These are phyloP conservation scores for Oreochromis grahami DNA, from an alignment of 2,797 vertebrate species.

Conservation along the genomic window DNA sequence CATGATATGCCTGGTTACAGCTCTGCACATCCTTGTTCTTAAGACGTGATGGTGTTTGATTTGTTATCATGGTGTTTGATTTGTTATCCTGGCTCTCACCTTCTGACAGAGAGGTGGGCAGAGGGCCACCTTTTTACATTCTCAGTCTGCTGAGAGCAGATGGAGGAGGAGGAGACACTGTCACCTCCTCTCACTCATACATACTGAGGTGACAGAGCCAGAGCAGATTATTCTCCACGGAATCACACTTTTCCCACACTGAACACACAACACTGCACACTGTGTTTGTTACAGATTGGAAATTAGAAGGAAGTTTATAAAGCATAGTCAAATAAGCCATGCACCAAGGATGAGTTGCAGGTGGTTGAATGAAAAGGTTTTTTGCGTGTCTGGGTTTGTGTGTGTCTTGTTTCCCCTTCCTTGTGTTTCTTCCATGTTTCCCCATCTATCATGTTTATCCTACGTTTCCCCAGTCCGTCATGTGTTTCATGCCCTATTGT, in stretches of 20 bases:
- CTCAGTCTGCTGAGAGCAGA: conserved; percentile 35
- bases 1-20: neutral
- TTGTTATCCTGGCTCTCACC: neutral
- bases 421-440: neutral
- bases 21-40: neutral
- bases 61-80: neutral
- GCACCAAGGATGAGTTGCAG: neutral
- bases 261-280: neutral
- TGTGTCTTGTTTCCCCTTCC: neutral
- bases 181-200: neutral
- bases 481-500: neutral
- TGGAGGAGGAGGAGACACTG: conserved; percentile 17
- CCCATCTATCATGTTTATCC: neutral
- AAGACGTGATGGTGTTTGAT: neutral
- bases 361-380: neutral
- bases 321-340: neutral
- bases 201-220: neutral
- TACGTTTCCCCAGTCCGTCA: neutral
- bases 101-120: neutral
- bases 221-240: neutral
- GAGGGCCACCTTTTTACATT: conserved; percentile 23
- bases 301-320: neutral
- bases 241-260: neutral
- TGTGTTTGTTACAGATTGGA: neutral
- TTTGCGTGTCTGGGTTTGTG: neutral